These are phyloP conservation scores for Anthophora plumipes DNA, from an alignment of 2,888 invertebrate species.

Conservation along the genomic window DNA sequence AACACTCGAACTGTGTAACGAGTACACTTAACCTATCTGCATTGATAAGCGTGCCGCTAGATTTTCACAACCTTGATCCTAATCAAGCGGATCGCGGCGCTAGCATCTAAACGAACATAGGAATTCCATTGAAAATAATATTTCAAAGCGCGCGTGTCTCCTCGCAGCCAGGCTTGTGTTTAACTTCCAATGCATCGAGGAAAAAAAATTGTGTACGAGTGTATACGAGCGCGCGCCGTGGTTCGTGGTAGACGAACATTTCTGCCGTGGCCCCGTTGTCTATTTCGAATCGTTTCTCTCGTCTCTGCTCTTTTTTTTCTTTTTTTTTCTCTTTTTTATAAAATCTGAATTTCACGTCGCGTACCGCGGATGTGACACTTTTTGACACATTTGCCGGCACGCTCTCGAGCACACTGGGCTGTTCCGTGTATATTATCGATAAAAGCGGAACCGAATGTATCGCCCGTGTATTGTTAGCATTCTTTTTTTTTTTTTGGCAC, in stretches of 20 bases:
- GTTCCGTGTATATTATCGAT: slow-evolving; percentile 23
- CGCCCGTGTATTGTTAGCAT: not conserved
- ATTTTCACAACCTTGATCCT: slow-evolving; percentile 65
- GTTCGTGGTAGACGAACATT: slow-evolving; percentile 18
- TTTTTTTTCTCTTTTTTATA: slow-evolving; percentile 11
- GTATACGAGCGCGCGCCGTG: not conserved
- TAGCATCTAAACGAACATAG: not conserved
- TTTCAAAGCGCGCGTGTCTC: slow-evolving; percentile 10
- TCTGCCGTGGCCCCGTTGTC: slow-evolving; percentile 22
- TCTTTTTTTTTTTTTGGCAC: not conserved
- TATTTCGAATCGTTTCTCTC: slow-evolving; percentile 27
- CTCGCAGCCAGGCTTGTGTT: slow-evolving; percentile 2
- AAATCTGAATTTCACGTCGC: slow-evolving; percentile 36
- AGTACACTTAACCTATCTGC: slow-evolving; percentile 65
- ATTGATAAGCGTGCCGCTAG: slow-evolving; percentile 60
- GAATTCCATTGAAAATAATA: slow-evolving; percentile 33
- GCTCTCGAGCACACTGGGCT: not conserved
- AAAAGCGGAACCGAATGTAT: slow-evolving; percentile 24
- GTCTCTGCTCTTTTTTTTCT: too few relatives aligned
- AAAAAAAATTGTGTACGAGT: slow-evolving; percentile 10
- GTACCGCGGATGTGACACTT: slow-evolving; percentile 27
- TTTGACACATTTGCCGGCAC: slow-evolving; percentile 29
- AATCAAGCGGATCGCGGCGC: slow-evolving; percentile 47
- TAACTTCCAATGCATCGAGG: not conserved
- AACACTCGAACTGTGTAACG: slow-evolving; percentile 52